A percentile compares a stretch with the other conserved stretches of the same genome.
phyloP scores from a whole-genome alignment of 2,113 vertebrate species.

The Neodontobutis hainanensis region DNA sequence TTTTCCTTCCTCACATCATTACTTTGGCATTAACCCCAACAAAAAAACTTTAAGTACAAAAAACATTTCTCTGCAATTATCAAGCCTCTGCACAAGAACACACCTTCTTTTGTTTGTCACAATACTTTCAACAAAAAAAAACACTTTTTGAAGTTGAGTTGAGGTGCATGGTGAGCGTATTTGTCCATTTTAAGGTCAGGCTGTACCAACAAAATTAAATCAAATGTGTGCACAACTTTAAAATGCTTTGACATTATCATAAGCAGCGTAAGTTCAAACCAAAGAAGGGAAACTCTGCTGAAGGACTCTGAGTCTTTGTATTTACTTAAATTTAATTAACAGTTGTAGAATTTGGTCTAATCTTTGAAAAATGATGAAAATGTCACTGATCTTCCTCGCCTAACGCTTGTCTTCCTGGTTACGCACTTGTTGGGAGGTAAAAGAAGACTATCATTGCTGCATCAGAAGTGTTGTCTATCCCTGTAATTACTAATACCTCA shows the following conservation, averaged over 20 bases:
- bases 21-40: slow-evolving; percentile 56
- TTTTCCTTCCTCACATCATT: slow-evolving; percentile 35
- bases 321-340: background rate
- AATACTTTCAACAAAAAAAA: slow-evolving; percentile 4
- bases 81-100: slow-evolving; percentile 60
- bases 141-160: too few relatives aligned
- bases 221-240: slow-evolving; percentile 32
- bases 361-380: background rate
- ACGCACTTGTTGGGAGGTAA: slow-evolving; percentile 21
- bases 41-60: slow-evolving; percentile 44
- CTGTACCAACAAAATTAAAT: slow-evolving; percentile 29
- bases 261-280: slow-evolving; percentile 26
- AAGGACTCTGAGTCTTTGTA: background rate
- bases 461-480: slow-evolving; percentile 60
- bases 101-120: slow-evolving; percentile 50
- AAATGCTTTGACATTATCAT: slow-evolving; percentile 45
- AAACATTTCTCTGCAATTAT: slow-evolving; percentile 51
- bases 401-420: slow-evolving; percentile 1
- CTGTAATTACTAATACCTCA: slow-evolving; percentile 63
- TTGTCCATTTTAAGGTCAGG: slow-evolving; percentile 9
- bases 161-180: background rate
- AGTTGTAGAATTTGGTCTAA: too few relatives aligned
- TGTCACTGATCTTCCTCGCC: too few relatives aligned
- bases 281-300: background rate
- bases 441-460: slow-evolving; percentile 62